Conservation (phyloP, 2,797 vertebrate species). For the Myotis findleyi region DNA sequence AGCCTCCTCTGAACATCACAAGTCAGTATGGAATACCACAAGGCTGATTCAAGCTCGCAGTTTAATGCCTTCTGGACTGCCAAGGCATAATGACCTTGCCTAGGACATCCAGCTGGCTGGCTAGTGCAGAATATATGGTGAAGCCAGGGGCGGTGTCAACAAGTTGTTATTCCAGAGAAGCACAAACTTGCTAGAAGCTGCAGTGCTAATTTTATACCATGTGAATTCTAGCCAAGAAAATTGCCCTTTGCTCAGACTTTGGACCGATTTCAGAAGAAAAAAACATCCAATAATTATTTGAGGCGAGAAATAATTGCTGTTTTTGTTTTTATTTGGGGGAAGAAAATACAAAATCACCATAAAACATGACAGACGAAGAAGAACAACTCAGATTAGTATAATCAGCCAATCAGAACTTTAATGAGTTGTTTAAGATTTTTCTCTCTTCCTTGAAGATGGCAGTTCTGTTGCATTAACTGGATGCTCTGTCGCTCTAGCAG, state of each 20-base stretch:
- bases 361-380: constrained; percentile 41
- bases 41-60: not conserved
- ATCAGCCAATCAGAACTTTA: constrained; percentile 57
- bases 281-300: constrained; percentile 65
- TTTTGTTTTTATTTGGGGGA: constrained; percentile 63
- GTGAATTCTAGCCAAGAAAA: constrained; percentile 66
- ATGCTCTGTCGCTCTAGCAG: not conserved
- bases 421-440: not conserved
- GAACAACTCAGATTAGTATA: constrained; percentile 57
- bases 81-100: not conserved
- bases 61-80: not conserved
- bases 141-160: not conserved
- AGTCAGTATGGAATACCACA: not conserved
- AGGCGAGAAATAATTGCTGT: constrained; percentile 71
- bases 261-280: constrained; percentile 59
- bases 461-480: not conserved
- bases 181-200: constrained; percentile 11
- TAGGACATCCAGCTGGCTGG: not conserved
- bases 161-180: not conserved
- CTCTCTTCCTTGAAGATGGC: not conserved
- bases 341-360: constrained; percentile 66
- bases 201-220: constrained; percentile 45
- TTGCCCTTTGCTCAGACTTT: constrained; percentile 66
- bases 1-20: not conserved
- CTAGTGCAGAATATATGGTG: not conserved